Evolutionary conservation across 2,113 vertebrate species (phyloP).

Genomic region (Engraulis encrasicolus): DNA sequence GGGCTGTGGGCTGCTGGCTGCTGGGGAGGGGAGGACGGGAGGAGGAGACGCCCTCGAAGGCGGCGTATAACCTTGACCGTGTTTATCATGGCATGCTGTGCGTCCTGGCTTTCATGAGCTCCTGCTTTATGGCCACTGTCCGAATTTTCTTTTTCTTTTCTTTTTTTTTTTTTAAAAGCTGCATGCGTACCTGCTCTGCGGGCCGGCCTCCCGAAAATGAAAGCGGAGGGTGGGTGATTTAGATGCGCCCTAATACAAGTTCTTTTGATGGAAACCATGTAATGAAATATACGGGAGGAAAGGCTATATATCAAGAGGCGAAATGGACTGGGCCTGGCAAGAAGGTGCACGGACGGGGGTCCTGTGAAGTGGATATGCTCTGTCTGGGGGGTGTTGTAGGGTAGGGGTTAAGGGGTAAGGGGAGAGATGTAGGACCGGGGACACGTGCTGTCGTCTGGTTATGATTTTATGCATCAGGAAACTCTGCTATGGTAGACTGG

Average conservation of each 20-base stretch:
- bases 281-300: slow-evolving; percentile 26
- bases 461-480: not conserved
- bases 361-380: not conserved
- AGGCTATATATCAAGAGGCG: not conserved
- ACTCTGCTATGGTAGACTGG: not conserved
- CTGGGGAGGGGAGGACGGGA: slow-evolving; percentile 30
- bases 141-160: no score
- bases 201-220: slow-evolving; percentile 45
- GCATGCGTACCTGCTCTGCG: slow-evolving; percentile 28
- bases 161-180: slow-evolving; percentile 24
- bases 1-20: no score
- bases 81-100: slow-evolving; percentile 47
- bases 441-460: not conserved
- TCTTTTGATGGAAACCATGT: slow-evolving; percentile 28
- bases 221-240: slow-evolving; percentile 49
- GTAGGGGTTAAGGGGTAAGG: no score
- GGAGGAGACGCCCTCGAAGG: not conserved
- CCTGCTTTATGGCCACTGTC: slow-evolving; percentile 53
- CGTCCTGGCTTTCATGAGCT: slow-evolving; percentile 49
- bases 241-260: slow-evolving; percentile 28
- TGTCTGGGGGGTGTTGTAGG: not conserved
- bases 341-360: not conserved
- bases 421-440: not conserved
- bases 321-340: slow-evolving; percentile 7
- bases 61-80: slow-evolving; percentile 15